Conservation (phyloP, 1,140 invertebrate species). For the Aphis craccivora region DNA sequence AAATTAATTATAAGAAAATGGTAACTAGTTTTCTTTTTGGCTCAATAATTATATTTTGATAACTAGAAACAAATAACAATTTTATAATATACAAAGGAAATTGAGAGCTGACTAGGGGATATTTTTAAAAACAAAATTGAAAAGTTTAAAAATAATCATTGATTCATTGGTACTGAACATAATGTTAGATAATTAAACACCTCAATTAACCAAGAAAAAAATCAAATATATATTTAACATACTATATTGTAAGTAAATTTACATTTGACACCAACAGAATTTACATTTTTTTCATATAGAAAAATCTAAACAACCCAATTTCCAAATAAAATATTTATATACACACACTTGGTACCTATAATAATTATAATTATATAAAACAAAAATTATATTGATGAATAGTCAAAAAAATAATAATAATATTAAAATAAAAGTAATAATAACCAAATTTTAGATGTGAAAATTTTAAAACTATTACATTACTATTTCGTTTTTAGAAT, state of each 20-base stretch:
- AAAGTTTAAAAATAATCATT: background rate
- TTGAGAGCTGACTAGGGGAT: background rate
- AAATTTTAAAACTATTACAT: background rate
- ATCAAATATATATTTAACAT: background rate
- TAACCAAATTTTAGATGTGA: background rate
- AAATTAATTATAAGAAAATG: background rate
- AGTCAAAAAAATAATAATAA: background rate
- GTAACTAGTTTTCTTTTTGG: background rate
- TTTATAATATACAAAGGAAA: background rate
- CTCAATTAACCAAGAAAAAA: background rate
- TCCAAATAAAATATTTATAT: background rate
- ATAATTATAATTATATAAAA: background rate
- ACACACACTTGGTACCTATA: background rate
- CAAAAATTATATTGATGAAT: background rate
- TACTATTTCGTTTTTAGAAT: background rate
- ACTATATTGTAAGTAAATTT: background rate
- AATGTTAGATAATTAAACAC: background rate
- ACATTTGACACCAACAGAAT: background rate
- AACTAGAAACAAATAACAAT: background rate
- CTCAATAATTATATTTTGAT: background rate
- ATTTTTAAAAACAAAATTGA: background rate
- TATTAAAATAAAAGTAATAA: background rate
- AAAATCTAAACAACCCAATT: constrained; percentile 6
- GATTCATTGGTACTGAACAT: background rate
- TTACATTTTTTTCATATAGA: background rate